phyloP scores from a whole-genome alignment of 2,113 vertebrate species.

The Noturus placidus region DNA sequence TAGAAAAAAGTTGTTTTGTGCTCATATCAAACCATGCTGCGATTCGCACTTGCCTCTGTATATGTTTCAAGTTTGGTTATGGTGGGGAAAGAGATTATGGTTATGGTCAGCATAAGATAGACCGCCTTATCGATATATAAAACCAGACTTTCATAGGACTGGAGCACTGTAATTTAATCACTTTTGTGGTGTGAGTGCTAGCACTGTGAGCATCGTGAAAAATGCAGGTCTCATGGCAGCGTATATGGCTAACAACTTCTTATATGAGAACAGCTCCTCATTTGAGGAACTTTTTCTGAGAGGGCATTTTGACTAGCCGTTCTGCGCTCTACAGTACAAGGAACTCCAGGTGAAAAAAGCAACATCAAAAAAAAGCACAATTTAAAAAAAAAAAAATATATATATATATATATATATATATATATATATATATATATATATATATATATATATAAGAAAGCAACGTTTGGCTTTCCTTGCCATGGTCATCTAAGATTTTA shows the following conservation, averaged over 20 bases:
- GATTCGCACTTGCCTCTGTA: not conserved
- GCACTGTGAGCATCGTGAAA: not conserved
- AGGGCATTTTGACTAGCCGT: too few relatives aligned
- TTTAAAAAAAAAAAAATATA: not conserved
- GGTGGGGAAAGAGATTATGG: not conserved
- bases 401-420: not conserved
- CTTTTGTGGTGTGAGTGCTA: not conserved
- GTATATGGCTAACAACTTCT: not conserved
- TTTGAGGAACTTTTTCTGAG: not conserved
- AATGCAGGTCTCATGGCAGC: not conserved
- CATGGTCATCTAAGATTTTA: constrained; percentile 21
- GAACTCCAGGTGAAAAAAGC: not conserved
- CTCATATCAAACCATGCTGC: not conserved
- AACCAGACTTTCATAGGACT: not conserved
- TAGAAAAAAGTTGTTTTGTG: not conserved
- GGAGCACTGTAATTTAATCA: not conserved
- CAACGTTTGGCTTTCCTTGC: constrained; percentile 39
- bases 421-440: not conserved
- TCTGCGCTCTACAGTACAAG: not conserved
- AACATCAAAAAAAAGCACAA: not conserved
- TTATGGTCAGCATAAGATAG: not conserved
- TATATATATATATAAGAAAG: not conserved
- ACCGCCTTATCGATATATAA: not conserved
- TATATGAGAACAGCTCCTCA: too few relatives aligned
- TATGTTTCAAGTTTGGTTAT: not conserved